Evolutionary conservation across 2,888 invertebrate species (phyloP), one percentile per base, ranked within the genome.

Genomic region (Portevinia maculata): DNA sequence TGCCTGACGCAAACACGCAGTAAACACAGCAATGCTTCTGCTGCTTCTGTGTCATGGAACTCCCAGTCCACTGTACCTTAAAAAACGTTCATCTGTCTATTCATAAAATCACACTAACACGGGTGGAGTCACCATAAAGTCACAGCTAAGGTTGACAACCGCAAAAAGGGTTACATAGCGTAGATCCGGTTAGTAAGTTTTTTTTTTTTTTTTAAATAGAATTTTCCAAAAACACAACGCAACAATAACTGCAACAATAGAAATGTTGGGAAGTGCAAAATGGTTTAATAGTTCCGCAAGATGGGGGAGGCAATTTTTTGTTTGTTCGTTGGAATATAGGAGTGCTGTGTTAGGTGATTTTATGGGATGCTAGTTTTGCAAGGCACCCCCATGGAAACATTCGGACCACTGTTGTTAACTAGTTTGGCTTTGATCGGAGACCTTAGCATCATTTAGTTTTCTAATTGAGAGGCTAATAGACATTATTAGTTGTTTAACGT

Each of bases 221-320:
- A 76, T 55, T 39, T 57, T 71, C 60, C 71, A 70, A 73, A 70
- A 64, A 70, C 64, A 41, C 52, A 44, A 17, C n/a, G n/a, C 57
- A 39, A 37, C 57, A 37, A 34, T n/a, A 15, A 9, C 28, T 13
- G 28, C 50, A 55, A 71, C 76, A 83, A 60, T 50, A 21, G 60
- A 48, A 62, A 60, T 17, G 75, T 41, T 67, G 71, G 76, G 44
- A 76, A 76, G 83, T 83, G 83, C 76, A 83, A 83, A 83, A 62
- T 83, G 83, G 34, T 71, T 81, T 76, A 65, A 83, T 70, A 83
- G 83, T 83, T 83, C 83, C 83, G 83, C 60, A 78, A 71, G 60
- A 62, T 41, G 59, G 19, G 50, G 41, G 39, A 57, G 37, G 48
- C 48, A 50, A 19, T 30, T 8, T 8, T 24, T 41, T 1, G 2